A percentile compares a stretch with the other conserved stretches of the same genome.
Evolutionary conservation across 1,140 invertebrate genomes (phyloP).

Genomic region (Mycetomoellerius zeteki): DNA sequence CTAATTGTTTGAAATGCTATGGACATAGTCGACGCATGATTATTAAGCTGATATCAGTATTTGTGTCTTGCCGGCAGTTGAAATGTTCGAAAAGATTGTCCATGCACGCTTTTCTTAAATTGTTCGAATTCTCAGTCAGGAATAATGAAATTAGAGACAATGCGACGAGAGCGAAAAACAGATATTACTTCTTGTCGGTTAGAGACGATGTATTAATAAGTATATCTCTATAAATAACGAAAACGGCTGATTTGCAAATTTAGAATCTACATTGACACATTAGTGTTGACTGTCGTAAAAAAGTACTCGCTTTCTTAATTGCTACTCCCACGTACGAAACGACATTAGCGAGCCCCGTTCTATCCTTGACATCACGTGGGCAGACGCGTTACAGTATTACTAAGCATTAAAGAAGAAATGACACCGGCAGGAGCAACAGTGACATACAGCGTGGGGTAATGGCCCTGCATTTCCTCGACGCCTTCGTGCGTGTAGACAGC

Average conservation of each 20-base stretch:
- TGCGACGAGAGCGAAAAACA: too few species aligned
- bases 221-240: background rate
- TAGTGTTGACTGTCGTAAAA: background rate
- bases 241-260: background rate
- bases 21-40: too few species aligned
- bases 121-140: too few species aligned
- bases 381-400: background rate
- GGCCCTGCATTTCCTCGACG: constrained; percentile 62
- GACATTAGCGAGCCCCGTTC: background rate
- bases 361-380: constrained; percentile 34
- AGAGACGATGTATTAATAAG: too few species aligned
- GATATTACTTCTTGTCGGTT: too few species aligned
- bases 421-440: constrained; percentile 41
- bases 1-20: too few species aligned
- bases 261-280: background rate
- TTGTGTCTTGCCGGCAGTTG: too few species aligned
- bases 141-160: too few species aligned
- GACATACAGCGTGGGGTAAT: constrained; percentile 51
- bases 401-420: constrained; percentile 6
- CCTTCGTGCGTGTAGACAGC: constrained; percentile 66
- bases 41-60: too few species aligned
- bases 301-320: constrained; percentile 14
- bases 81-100: too few species aligned
- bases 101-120: too few species aligned
- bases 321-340: background rate